Conservation (phyloP, 2,113 vertebrate species). For the Xerus inauris region DNA sequence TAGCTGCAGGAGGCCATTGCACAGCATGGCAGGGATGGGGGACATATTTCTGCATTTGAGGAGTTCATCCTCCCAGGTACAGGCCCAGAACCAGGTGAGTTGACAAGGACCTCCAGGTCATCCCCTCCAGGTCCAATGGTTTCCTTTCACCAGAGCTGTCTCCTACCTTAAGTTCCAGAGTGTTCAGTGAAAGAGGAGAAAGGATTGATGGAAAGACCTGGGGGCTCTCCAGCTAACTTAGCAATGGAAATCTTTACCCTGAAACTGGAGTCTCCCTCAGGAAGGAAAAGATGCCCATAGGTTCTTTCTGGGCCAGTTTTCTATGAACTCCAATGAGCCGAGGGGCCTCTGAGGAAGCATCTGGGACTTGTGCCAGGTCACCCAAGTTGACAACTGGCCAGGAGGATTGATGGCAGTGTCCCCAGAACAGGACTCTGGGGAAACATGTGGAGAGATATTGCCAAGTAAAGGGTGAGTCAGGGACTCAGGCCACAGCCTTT, state of each 20-base stretch:
- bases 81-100: background rate
- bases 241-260: background rate
- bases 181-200: background rate
- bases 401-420: background rate
- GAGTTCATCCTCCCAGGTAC: background rate
- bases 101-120: background rate
- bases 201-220: background rate
- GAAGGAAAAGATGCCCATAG: background rate
- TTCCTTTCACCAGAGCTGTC: background rate
- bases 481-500: background rate
- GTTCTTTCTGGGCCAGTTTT: background rate
- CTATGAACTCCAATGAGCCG: background rate
- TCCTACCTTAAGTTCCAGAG: background rate
- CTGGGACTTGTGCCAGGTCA: background rate
- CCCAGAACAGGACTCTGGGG: background rate
- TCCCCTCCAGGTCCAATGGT: background rate
- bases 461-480: background rate
- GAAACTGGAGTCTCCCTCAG: background rate
- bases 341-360: too few relatives aligned
- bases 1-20: background rate
- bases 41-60: background rate
- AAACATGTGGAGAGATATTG: background rate
- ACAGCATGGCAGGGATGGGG: fast-evolving
- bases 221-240: background rate
- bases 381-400: background rate